phyloP scores from a whole-genome alignment of 2,113 vertebrate genomes.

The Dissostichus mawsoni region DNA sequence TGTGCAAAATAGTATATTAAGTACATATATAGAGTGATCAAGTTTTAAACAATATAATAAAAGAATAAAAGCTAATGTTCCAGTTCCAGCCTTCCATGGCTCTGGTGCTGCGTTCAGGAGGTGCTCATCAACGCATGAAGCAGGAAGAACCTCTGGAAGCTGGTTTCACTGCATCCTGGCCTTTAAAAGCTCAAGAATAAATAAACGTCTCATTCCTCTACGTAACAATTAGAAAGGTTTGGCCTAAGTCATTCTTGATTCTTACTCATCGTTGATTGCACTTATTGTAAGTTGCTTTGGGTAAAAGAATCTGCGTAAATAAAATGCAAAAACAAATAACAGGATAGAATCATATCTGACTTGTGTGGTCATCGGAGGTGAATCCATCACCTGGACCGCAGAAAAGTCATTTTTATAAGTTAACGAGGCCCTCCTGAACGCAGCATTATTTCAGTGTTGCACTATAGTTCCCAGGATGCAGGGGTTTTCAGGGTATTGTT shows the following conservation, averaged over 20 bases:
- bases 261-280: too few species aligned
- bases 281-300: too few species aligned
- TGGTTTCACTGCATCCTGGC: too few species aligned
- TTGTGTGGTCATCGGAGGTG: neutral
- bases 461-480: constrained; percentile 39
- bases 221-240: too few species aligned
- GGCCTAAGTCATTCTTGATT: too few species aligned
- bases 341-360: constrained; percentile 1
- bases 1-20: constrained; percentile 56
- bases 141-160: neutral
- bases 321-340: neutral
- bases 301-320: too few species aligned
- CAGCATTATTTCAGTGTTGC: constrained; percentile 43
- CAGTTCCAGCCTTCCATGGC: neutral
- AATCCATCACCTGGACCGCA: neutral
- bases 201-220: too few species aligned
- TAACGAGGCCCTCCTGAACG: neutral
- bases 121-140: neutral
- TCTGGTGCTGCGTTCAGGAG: neutral
- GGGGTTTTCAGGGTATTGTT: constrained; percentile 22
- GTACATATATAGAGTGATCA: constrained; percentile 10
- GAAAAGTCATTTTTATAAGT: neutral
- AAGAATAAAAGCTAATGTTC: constrained; percentile 13
- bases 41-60: constrained; percentile 13
- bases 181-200: too few species aligned